Evolutionary conservation across 2,888 invertebrate genomes (phyloP).

Genomic region (Caenorhabditis sp.): DNA sequence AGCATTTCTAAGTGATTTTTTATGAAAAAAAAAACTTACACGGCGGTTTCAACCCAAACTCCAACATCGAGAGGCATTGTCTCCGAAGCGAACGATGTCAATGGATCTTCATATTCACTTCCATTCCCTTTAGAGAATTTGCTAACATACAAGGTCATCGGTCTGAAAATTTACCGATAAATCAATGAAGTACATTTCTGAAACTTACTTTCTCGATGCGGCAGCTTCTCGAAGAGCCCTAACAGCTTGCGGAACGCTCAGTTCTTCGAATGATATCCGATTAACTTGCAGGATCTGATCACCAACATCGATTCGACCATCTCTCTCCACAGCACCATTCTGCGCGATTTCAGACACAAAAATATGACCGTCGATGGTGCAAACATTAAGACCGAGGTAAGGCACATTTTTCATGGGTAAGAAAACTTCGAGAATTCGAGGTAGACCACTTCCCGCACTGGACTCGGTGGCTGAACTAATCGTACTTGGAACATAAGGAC

Average conservation of each 20-base stretch:
- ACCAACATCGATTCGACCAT: constrained; percentile 62
- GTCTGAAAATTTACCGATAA: constrained; percentile 39
- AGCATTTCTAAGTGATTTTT: no score
- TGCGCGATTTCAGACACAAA: constrained; percentile 58
- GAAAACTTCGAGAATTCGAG: constrained; percentile 62
- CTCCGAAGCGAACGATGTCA: constrained; percentile 61
- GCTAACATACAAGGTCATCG: constrained; percentile 59
- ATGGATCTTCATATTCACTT: constrained; percentile 56
- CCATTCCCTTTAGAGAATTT: constrained; percentile 42
- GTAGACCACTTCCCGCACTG: constrained; percentile 55
- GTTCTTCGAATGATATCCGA: constrained; percentile 61
- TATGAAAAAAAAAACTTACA: constrained; percentile 21
- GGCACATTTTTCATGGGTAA: constrained; percentile 54
- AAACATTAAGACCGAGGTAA: constrained; percentile 61
- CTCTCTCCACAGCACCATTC: constrained; percentile 56
- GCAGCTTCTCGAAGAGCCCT: constrained; percentile 53
- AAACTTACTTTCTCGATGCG: constrained; percentile 42
- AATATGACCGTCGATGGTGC: constrained; percentile 61
- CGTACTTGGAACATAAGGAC: constrained; percentile 66
- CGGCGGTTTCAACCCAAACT: constrained; percentile 53
- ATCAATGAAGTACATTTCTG: not conserved
- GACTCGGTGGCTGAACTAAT: constrained; percentile 65
- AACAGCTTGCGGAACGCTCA: constrained; percentile 58
- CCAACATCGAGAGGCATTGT: constrained; percentile 64
- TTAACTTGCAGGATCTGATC: constrained; percentile 69